Percentiles rank a stretch among this genome's conserved stretches.
These are phyloP conservation scores for Sardinella longiceps DNA, from an alignment of 2,797 vertebrate genomes.

Conservation along the genomic window DNA sequence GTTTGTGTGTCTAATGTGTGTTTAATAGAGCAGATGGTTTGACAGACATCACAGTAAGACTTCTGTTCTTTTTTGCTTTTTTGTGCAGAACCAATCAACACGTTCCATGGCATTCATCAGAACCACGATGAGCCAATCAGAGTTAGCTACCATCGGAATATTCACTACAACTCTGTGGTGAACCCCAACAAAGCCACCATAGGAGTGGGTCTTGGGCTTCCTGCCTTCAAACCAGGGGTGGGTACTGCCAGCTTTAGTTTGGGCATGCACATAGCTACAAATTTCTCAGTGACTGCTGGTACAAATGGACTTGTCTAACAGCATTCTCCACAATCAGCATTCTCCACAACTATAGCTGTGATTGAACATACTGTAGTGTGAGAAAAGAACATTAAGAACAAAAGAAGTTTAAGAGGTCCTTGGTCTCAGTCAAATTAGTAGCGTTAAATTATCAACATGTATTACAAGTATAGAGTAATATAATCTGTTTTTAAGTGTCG, in stretches of 20 bases:
- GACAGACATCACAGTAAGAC: not conserved
- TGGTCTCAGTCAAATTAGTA: not conserved
- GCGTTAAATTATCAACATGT: not conserved
- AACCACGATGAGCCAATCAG: constrained; percentile 94
- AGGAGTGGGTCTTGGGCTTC: constrained; percentile 91
- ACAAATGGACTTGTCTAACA: not conserved
- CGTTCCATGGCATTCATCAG: constrained; percentile 94
- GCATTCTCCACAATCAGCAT: not conserved
- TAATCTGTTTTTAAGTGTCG: no score
- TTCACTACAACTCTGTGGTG: constrained; percentile 96
- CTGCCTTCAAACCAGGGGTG: constrained; percentile 93
- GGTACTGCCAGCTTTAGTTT: constrained; percentile 48
- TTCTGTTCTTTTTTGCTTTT: constrained; percentile 4
- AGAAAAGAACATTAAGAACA: not conserved
- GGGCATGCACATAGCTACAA: not conserved
- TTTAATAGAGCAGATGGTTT: not conserved
- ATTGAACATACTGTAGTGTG: not conserved
- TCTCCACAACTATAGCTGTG: not conserved
- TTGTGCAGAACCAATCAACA: constrained; percentile 90
- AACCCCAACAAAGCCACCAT: constrained; percentile 97
- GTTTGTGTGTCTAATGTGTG: not conserved
- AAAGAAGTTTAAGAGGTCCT: no score
- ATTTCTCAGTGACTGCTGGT: not conserved
- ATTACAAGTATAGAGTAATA: not conserved
- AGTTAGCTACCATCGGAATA: constrained; percentile 95